Percentiles rank a stretch among this genome's conserved stretches.
Conservation (phyloP, 1,140 invertebrate genomes). For the Penaeus vannamei region DNA sequence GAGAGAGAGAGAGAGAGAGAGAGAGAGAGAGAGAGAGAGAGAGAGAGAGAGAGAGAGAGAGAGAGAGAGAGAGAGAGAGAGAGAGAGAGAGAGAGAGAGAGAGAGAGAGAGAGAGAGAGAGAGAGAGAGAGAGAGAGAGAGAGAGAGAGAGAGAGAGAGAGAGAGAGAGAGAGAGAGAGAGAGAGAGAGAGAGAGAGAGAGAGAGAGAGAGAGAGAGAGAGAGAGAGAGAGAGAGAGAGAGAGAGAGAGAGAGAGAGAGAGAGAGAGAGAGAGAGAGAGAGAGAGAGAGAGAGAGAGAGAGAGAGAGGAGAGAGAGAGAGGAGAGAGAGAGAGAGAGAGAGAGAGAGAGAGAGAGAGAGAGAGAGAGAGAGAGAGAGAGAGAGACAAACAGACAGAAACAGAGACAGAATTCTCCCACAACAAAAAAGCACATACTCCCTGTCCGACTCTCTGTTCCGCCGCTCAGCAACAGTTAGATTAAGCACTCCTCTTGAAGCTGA, state of each 20-base stretch:
- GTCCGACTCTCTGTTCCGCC: neutral
- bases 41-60: neutral
- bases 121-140: neutral
- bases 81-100: neutral
- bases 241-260: too few species aligned
- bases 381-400: neutral
- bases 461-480: conserved; percentile 19
- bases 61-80: neutral
- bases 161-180: conserved; percentile 36
- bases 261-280: too few species aligned
- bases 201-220: conserved; percentile 10
- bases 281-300: neutral
- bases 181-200: conserved; percentile 38
- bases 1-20: neutral
- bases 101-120: neutral
- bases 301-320: neutral
- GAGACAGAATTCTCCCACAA: neutral
- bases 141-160: conserved; percentile 28
- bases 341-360: too few species aligned
- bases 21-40: neutral
- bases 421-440: conserved; percentile 27
- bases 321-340: too few species aligned
- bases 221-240: too few species aligned
- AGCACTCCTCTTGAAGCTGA: conserved; percentile 31
- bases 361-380: too few species aligned